Conservation (phyloP, 2,888 invertebrate species). For the Tribolium freemani region DNA sequence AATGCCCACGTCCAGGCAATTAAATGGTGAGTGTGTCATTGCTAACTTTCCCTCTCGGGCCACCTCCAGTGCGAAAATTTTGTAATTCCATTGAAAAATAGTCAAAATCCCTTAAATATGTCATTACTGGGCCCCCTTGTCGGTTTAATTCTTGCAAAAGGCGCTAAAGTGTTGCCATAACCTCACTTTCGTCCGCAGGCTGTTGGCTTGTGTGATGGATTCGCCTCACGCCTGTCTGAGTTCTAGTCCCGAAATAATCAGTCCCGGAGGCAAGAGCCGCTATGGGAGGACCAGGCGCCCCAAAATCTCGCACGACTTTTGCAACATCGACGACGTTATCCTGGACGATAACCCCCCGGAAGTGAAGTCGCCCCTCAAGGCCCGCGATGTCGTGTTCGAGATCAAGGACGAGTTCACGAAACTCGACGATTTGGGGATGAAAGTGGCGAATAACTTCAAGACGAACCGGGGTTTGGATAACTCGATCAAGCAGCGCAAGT, state of each 20-base stretch:
- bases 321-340: constrained; percentile 66
- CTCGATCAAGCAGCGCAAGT: constrained; percentile 44
- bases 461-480: constrained; percentile 16
- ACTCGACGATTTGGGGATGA: constrained; percentile 35
- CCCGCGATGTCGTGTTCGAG: constrained; percentile 5
- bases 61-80: background rate
- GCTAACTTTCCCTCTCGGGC: background rate
- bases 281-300: constrained; percentile 69
- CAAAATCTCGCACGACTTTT: constrained; percentile 69
- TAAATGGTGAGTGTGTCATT: constrained; percentile 14
- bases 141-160: too few relatives aligned
- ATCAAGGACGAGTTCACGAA: constrained; percentile 53
- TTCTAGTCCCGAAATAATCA: constrained; percentile 15
- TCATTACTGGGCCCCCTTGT: too few relatives aligned
- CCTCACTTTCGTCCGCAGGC: constrained; percentile 24
- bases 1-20: background rate
- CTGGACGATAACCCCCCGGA: constrained; percentile 16
- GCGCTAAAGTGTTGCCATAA: background rate
- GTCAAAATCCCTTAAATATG: too few relatives aligned
- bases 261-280: constrained; percentile 27
- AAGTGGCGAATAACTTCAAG: constrained; percentile 39
- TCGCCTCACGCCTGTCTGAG: background rate
- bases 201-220: constrained; percentile 16
- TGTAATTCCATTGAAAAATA: background rate
- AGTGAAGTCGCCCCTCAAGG: constrained; percentile 7